Percentiles rank a stretch among this genome's conserved stretches.
Conservation (phyloP, 2,797 vertebrate species). For the Xenentodon cancila region DNA sequence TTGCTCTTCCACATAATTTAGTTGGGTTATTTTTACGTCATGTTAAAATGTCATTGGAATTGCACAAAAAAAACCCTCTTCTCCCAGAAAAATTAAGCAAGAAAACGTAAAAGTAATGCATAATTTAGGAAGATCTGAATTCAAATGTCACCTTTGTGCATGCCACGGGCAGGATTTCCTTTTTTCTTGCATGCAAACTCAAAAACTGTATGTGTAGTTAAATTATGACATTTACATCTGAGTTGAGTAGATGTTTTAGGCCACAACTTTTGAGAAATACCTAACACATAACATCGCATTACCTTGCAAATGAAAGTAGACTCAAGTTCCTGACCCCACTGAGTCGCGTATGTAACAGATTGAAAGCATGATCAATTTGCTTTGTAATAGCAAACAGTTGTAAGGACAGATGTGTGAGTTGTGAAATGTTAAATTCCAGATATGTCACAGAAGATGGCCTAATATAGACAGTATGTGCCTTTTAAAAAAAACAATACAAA, state of each 20-base stretch:
- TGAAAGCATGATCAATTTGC: neutral
- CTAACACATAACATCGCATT: neutral
- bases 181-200: too few species aligned
- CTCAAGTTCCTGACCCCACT: neutral
- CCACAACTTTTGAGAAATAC: neutral
- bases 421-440: constrained; percentile 3
- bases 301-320: neutral
- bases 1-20: too few species aligned
- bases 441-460: neutral
- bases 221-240: constrained; percentile 5
- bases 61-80: too few species aligned
- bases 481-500: constrained; percentile 10
- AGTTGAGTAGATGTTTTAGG: neutral
- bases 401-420: neutral
- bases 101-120: too few species aligned
- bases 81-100: too few species aligned
- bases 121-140: too few species aligned
- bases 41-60: too few species aligned
- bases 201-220: neutral
- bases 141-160: too few species aligned
- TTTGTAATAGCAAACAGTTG: neutral
- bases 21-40: too few species aligned
- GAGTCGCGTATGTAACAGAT: neutral
- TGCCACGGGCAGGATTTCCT: too few species aligned
- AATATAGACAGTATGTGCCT: neutral